Percentiles rank a stretch among this genome's conserved stretches.
Evolutionary conservation across 2,113 vertebrate species (phyloP).

Genomic region (Rhinolophus sinicus): DNA sequence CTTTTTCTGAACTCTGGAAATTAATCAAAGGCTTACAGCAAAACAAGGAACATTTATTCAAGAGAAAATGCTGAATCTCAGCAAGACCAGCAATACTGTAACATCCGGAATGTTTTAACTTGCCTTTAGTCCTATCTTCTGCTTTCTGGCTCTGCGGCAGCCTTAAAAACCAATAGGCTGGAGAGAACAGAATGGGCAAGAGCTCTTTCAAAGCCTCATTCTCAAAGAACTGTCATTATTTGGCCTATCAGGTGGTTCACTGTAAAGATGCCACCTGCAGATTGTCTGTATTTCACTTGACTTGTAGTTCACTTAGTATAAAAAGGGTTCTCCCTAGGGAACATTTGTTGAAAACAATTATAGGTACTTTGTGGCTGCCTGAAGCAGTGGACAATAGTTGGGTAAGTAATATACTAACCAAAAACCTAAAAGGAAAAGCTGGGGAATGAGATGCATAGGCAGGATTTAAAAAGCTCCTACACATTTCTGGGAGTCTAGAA

Average conservation of each 20-base stretch:
- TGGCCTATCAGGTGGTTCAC: neutral
- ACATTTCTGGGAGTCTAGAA: neutral
- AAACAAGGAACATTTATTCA: neutral
- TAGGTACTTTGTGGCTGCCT: neutral
- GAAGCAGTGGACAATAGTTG: neutral
- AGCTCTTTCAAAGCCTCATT: neutral
- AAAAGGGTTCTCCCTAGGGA: neutral
- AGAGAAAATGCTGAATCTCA: neutral
- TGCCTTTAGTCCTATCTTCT: neutral
- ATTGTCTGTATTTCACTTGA: neutral
- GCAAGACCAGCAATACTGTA: neutral
- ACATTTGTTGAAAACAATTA: neutral
- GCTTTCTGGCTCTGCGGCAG: neutral
- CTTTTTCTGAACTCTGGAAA: neutral
- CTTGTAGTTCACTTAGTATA: neutral
- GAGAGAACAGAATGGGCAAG: neutral
- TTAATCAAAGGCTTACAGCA: neutral
- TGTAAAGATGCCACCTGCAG: neutral
- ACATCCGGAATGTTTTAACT: neutral
- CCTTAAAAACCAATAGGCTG: neutral
- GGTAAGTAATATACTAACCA: neutral
- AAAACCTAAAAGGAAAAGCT: neutral
- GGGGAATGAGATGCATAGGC: neutral
- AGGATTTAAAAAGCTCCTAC: neutral
- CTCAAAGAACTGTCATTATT: neutral